phyloP scores from a whole-genome alignment of 2,113 vertebrate species.

The Suncus etruscus region DNA sequence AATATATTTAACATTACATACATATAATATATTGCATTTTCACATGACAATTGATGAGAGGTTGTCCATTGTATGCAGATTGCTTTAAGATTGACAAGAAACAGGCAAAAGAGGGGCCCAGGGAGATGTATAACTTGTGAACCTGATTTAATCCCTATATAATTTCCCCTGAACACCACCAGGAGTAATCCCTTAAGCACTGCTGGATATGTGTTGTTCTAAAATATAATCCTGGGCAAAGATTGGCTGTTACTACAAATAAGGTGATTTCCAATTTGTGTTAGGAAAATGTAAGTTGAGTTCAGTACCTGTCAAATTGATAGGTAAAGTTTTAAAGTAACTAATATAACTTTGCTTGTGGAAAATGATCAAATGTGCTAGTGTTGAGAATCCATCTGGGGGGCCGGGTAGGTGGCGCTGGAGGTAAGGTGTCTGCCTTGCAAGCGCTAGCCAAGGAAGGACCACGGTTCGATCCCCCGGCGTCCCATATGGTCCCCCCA shows the following conservation, averaged over 20 bases:
- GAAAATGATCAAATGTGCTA: not conserved
- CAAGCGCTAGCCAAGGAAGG: too few relatives aligned
- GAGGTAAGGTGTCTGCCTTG: too few relatives aligned
- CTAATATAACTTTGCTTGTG: not conserved
- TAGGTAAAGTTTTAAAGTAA: slow-evolving; percentile 31
- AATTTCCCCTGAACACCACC: too few relatives aligned
- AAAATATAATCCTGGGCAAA: not conserved
- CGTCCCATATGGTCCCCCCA: too few relatives aligned
- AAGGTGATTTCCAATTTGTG: not conserved
- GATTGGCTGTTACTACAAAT: not conserved
- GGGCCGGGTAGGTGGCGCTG: too few relatives aligned
- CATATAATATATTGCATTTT: not conserved
- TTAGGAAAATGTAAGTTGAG: not conserved
- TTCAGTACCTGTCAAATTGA: not conserved
- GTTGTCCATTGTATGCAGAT: not conserved
- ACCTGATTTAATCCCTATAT: too few relatives aligned
- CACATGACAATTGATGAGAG: not conserved
- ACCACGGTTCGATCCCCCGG: too few relatives aligned
- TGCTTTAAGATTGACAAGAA: not conserved
- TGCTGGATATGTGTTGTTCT: too few relatives aligned
- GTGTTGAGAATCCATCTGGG: not conserved
- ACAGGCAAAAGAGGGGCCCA: not conserved
- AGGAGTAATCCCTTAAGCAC: too few relatives aligned
- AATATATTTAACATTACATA: too few relatives aligned
- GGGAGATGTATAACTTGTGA: too few relatives aligned